Evolutionary conservation across 2,888 invertebrate species (phyloP).

Genomic region (Mylabris sibirica): DNA sequence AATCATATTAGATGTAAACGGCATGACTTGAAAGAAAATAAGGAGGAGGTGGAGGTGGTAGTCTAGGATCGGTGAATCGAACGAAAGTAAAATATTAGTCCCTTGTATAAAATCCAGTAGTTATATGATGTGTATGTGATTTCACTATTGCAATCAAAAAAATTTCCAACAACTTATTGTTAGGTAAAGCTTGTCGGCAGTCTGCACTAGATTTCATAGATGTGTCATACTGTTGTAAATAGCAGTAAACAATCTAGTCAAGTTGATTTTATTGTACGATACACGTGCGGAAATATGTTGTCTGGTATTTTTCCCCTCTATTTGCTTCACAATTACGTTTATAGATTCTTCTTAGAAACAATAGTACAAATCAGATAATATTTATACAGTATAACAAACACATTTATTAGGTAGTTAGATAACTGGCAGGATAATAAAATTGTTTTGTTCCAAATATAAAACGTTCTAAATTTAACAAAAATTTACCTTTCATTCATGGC

Average conservation of each 20-base stretch:
- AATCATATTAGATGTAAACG: too few species aligned
- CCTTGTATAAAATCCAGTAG: neutral
- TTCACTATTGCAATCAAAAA: too few species aligned
- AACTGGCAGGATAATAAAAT: slow-evolving; percentile 38
- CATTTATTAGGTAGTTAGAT: slow-evolving; percentile 39
- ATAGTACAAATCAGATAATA: slow-evolving; percentile 26
- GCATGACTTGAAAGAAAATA: too few species aligned
- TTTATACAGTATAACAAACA: slow-evolving; percentile 34
- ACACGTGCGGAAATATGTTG: neutral
- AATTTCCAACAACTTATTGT: neutral
- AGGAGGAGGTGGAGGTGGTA: too few species aligned
- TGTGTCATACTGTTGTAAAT: neutral
- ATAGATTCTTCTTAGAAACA: slow-evolving; percentile 21
- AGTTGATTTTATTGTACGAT: neutral
- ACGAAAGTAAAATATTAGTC: too few species aligned
- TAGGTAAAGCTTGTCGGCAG: too few species aligned
- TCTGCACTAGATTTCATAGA: neutral
- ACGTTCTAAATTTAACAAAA: slow-evolving; percentile 36
- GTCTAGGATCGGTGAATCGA: too few species aligned
- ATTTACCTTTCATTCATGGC: slow-evolving; percentile 40
- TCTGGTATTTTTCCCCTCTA: neutral
- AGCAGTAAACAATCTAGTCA: neutral
- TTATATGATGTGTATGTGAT: too few species aligned
- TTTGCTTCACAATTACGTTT: neutral
- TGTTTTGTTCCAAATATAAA: slow-evolving; percentile 38